Conservation (phyloP, 64 coral and sea anemone genomes). For the Pocillopora verrucosa region DNA sequence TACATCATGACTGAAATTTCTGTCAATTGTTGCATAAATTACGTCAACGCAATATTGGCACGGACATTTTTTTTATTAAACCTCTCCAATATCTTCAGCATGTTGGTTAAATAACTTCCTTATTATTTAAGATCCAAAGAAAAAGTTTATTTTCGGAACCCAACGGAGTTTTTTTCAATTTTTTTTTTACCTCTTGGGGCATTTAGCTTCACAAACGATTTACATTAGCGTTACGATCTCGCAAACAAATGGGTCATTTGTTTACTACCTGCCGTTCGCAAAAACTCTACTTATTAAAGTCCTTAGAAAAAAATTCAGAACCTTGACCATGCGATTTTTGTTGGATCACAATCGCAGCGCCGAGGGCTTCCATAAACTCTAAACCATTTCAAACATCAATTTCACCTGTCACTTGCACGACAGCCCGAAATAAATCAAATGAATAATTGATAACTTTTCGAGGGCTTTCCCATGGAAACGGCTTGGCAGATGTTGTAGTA, state of each 20-base stretch:
- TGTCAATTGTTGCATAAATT: background rate
- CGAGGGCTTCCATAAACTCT: background rate
- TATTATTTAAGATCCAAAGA: background rate
- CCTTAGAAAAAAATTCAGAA: background rate
- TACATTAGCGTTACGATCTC: too few species aligned
- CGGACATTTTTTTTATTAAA: background rate
- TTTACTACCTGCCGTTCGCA: background rate
- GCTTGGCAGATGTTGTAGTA: background rate
- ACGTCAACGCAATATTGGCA: background rate
- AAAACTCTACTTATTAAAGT: background rate
- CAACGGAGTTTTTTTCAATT: background rate
- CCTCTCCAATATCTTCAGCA: background rate
- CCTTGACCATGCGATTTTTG: background rate
- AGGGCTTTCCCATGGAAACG: slow-evolving; percentile 41
- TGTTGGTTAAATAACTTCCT: background rate
- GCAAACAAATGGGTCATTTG: background rate
- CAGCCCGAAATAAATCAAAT: background rate
- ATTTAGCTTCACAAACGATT: too few species aligned
- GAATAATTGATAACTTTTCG: slow-evolving; percentile 27
- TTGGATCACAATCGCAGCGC: background rate
- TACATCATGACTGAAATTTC: background rate
- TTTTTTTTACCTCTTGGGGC: background rate
- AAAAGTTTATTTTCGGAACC: background rate
- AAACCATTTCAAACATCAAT: background rate
- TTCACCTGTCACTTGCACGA: background rate